Evolutionary conservation across 2,797 vertebrate species (phyloP).

Genomic region (Melanotaenia maccullochi): DNA sequence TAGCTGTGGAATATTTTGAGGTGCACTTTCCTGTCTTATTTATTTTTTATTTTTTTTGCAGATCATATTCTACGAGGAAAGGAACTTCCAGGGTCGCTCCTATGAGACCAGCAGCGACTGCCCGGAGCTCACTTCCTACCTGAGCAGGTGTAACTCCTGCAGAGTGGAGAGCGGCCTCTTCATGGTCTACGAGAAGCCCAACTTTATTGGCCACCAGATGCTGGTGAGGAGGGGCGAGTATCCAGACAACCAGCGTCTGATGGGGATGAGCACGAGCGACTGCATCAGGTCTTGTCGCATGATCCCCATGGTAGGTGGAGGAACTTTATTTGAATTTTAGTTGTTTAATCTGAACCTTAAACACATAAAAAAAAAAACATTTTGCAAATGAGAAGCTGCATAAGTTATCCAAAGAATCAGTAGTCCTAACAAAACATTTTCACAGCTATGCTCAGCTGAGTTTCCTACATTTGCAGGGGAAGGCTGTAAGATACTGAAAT

Average conservation of each 20-base stretch:
- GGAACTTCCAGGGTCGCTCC: slow-evolving; percentile 74
- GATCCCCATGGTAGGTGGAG: slow-evolving; percentile 64
- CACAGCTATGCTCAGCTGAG: no score
- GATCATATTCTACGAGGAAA: slow-evolving; percentile 75
- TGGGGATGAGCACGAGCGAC: slow-evolving; percentile 71
- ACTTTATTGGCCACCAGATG: slow-evolving; percentile 72
- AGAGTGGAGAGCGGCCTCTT: slow-evolving; percentile 75
- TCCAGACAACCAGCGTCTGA: slow-evolving; percentile 73
- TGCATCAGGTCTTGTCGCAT: slow-evolving; percentile 72
- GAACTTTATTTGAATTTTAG: background rate
- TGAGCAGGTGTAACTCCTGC: slow-evolving; percentile 75
- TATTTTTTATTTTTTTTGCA: slow-evolving; percentile 20
- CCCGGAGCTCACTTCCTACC: slow-evolving; percentile 68
- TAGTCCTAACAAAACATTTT: no score
- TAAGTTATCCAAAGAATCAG: background rate
- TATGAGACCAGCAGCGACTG: slow-evolving; percentile 73
- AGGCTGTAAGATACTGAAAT: no score
- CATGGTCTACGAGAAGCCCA: slow-evolving; percentile 74
- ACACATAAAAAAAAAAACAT: no score
- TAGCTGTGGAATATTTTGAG: background rate
- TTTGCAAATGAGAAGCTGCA: no score
- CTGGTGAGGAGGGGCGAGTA: slow-evolving; percentile 75
- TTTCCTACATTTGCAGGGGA: no score
- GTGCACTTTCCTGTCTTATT: no score
- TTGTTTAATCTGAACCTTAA: background rate